Base-by-base conservation (phyloP, 64 coral and sea anemone genomes). In the Anthopleura sola region DNA sequence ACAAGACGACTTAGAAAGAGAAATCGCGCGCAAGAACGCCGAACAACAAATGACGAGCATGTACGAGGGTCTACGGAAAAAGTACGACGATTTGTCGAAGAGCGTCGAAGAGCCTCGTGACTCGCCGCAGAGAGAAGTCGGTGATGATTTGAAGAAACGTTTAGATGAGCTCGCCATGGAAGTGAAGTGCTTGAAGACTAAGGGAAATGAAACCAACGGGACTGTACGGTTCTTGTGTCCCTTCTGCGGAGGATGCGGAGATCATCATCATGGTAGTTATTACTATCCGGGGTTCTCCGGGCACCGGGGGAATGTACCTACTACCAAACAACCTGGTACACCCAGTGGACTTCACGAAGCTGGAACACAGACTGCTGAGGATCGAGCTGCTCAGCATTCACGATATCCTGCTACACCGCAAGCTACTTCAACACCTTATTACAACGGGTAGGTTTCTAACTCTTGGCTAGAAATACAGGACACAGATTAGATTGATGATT, bases 31-130 rank as follows among this genome's bases (percentile, higher is more conserved):
- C 20, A 85, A 90, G 78, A 92, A 92, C 55, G 87, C 94, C 28
- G 90, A 96, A n/a, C 94, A 96, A 46, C 94, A 96, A 51, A 96
- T 96, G 94, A 64, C 87, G 36, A 90, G 58, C 55, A 89, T 96
- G 90, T 96, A 96, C 84, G 90, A 96, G 32, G 84, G 83, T 37
- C 85, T 96, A 34, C 90, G 88, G 76, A 96, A 92, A 75, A 96
- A 96, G 55, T 96, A 96, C 87, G 94, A 96, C 37, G 94, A 88
- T 44, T 57, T 96, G 11, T 90, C 94, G 33, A 92, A 56, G 23
- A 82, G 84, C 68, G 48, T 92, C 40, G 71, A 77, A 20, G 64
- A 92, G 21, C 78, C 69, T 16, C 40, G 37, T 55, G 87, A 92
- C n/a, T 49, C 68, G 47, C 83, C 84, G 8, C 91, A 86, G 44